These are phyloP conservation scores for Falco naumanni DNA, from an alignment of 2,797 vertebrate species.

Conservation along the genomic window DNA sequence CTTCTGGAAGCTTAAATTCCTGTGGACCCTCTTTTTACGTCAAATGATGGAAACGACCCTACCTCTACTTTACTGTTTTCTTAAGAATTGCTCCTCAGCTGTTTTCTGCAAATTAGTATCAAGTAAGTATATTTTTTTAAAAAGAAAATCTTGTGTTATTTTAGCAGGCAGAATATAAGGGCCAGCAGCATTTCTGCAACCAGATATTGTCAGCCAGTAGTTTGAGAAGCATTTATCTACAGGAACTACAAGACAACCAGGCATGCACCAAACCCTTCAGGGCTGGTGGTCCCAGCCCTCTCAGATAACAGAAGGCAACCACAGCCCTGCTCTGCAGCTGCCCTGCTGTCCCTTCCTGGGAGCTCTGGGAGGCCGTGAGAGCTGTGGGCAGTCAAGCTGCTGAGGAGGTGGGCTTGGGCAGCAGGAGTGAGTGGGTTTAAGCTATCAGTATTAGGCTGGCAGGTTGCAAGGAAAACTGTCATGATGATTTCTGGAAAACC, in stretches of 20 bases:
- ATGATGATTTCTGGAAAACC: conserved; percentile 28
- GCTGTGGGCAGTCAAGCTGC: conserved; percentile 77
- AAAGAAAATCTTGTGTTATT: background rate
- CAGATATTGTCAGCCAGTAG: background rate
- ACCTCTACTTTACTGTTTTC: background rate
- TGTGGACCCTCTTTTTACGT: background rate
- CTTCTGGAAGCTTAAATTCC: background rate
- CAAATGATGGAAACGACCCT: background rate
- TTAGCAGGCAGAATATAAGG: background rate
- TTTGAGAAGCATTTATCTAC: background rate
- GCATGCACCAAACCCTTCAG: background rate
- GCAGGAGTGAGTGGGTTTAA: conserved; percentile 80
- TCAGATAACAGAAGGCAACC: background rate
- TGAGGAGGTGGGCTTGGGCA: conserved; percentile 74
- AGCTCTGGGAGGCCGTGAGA: background rate
- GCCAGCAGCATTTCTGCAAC: background rate
- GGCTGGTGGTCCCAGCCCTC: background rate
- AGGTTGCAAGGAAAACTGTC: conserved; percentile 56
- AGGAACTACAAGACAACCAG: background rate
- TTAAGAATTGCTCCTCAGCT: background rate
- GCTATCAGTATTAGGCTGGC: conserved; percentile 75
- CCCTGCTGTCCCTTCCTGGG: conserved; percentile 37
- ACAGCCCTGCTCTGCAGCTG: background rate
- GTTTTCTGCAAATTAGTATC: background rate
- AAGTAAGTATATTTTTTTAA: background rate